Evolutionary conservation across 2,888 invertebrate species (phyloP).

Genomic region (Acanthococcus lagerstroemiae): DNA sequence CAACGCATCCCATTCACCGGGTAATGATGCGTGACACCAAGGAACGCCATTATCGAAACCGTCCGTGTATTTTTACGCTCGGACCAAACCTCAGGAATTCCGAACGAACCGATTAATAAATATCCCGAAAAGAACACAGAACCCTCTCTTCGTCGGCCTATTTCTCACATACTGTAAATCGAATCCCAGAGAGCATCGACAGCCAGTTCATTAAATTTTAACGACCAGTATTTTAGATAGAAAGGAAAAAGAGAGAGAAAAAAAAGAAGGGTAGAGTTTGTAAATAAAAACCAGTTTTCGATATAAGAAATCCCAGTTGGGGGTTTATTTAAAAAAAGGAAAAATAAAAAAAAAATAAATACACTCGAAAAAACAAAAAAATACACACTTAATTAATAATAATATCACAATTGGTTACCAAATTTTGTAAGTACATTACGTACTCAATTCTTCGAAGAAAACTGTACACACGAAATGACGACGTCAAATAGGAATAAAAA

Average conservation of each 20-base stretch:
- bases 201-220: constrained; percentile 9
- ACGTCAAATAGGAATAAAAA: neutral
- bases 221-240: neutral
- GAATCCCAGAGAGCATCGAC: neutral
- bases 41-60: neutral
- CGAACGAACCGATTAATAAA: neutral
- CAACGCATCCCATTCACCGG: too few species aligned
- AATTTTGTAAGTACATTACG: constrained; percentile 19
- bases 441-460: constrained; percentile 12
- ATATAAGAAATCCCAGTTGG: constrained; percentile 25
- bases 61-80: neutral
- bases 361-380: constrained; percentile 12
- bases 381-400: constrained; percentile 25
- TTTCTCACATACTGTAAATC: constrained; percentile 4
- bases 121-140: neutral
- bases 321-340: constrained; percentile 25
- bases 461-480: neutral
- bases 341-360: constrained; percentile 20
- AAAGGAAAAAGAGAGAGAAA: neutral
- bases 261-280: neutral
- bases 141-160: neutral
- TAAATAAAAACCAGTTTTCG: constrained; percentile 30
- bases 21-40: neutral
- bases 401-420: constrained; percentile 30
- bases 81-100: neutral